Conservation (phyloP, 2,888 invertebrate species). For the Synergus japonicus region DNA sequence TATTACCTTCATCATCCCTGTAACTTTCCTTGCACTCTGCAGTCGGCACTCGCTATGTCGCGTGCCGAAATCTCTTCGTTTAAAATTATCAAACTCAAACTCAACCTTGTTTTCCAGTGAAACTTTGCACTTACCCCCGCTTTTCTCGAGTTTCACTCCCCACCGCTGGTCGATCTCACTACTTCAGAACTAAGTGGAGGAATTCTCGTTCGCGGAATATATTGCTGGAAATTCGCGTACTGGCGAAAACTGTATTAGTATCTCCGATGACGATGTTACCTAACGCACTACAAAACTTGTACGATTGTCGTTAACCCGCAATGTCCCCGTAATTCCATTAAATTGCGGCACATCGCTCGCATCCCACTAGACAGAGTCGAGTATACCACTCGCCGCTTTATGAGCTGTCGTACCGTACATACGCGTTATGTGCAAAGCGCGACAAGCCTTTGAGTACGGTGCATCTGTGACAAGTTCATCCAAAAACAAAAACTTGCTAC, state of each 20-base stretch:
- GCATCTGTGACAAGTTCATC: constrained; percentile 17
- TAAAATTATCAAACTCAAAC: constrained; percentile 10
- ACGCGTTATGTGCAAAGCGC: constrained; percentile 31
- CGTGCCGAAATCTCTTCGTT: constrained; percentile 25
- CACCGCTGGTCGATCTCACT: not conserved
- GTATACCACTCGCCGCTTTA: constrained; percentile 32
- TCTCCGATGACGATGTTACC: constrained; percentile 12
- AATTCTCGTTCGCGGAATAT: not conserved
- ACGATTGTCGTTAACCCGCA: constrained; percentile 28
- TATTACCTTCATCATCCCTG: constrained; percentile 4
- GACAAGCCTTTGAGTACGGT: constrained; percentile 33
- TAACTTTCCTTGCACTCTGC: constrained; percentile 18
- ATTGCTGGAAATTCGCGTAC: not conserved
- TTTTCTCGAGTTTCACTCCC: not conserved
- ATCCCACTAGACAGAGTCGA: constrained; percentile 34
- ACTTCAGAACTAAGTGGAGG: not conserved
- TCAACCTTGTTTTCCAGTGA: constrained; percentile 17
- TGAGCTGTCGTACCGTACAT: constrained; percentile 20
- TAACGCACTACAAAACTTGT: constrained; percentile 27
- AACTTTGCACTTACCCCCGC: constrained; percentile 18
- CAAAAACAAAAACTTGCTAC: not conserved
- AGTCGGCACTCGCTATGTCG: constrained; percentile 12
- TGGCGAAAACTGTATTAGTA: constrained; percentile 11
- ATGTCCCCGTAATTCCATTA: constrained; percentile 38
- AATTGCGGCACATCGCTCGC: constrained; percentile 27